A percentile compares a stretch with the other conserved stretches of the same genome.
Conservation (phyloP, 1,140 invertebrate genomes). For the Drosophila kurseongensis region DNA sequence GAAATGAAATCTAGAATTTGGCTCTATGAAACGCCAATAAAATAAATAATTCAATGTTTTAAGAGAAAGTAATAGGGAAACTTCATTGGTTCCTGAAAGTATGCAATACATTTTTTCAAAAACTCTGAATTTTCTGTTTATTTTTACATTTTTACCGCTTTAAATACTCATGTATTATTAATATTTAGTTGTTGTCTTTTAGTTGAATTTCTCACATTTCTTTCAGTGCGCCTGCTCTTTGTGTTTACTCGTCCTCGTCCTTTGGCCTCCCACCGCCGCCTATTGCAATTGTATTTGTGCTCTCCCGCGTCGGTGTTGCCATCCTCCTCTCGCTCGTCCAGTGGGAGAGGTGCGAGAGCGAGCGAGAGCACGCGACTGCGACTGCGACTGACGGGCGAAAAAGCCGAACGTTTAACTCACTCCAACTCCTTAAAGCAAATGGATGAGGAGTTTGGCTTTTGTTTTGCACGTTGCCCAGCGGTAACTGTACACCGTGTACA, state of each 20-base stretch:
- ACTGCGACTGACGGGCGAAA: neutral
- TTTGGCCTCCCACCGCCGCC: constrained; percentile 32
- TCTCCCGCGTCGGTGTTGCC: constrained; percentile 33
- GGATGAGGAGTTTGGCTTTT: constrained; percentile 47
- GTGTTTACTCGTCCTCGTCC: constrained; percentile 24
- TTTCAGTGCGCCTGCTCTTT: constrained; percentile 24
- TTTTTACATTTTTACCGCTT: no score
- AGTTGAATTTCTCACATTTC: constrained; percentile 3
- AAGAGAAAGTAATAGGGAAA: no score
- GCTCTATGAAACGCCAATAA: no score
- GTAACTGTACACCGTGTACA: constrained; percentile 53
- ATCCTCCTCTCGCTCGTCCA: constrained; percentile 23
- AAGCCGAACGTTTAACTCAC: constrained; percentile 12
- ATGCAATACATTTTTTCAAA: constrained; percentile 3
- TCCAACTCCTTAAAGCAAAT: constrained; percentile 30
- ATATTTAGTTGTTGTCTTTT: no score
- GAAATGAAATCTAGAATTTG: no score
- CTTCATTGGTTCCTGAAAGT: neutral
- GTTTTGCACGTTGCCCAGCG: constrained; percentile 58
- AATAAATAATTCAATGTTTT: no score
- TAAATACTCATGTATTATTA: no score
- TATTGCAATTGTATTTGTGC: constrained; percentile 19
- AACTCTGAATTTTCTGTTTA: neutral
- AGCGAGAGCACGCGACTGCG: constrained; percentile 19
- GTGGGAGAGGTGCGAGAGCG: constrained; percentile 19